Percentiles rank a stretch among this genome's conserved stretches.
Evolutionary conservation across 2,888 invertebrate genomes (phyloP).

Genomic region (Allacma fusca): DNA sequence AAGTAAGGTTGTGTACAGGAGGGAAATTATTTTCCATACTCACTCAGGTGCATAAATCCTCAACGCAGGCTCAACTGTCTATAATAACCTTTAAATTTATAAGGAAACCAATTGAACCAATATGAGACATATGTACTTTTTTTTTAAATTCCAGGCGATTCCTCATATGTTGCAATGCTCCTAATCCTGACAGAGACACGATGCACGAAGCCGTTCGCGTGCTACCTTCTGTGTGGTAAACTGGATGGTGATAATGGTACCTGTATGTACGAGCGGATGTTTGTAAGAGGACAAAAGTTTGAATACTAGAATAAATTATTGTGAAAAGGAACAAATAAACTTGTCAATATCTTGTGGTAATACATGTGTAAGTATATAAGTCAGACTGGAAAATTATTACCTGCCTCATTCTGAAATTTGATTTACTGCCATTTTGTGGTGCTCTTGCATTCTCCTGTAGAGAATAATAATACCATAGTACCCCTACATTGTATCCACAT

Average conservation of each 20-base stretch:
- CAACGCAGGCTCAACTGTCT: too few species aligned
- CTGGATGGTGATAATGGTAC: background rate
- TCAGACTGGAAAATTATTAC: slow-evolving; percentile 23
- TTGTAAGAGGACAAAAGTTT: background rate
- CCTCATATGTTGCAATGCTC: too few species aligned
- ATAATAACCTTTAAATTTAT: too few species aligned
- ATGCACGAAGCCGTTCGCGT: background rate
- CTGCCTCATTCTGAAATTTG: slow-evolving; percentile 17
- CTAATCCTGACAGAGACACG: background rate
- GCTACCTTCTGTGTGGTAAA: background rate
- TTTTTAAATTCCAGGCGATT: too few species aligned
- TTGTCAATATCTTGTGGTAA: background rate
- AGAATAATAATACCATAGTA: background rate
- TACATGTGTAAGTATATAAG: background rate
- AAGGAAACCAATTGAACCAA: too few species aligned
- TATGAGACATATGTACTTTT: too few species aligned
- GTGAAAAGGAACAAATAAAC: background rate
- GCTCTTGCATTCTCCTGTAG: background rate
- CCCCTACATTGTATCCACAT: background rate
- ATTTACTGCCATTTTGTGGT: slow-evolving; percentile 3
- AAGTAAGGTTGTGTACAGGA: too few species aligned
- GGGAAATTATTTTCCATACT: too few species aligned
- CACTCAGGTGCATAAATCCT: too few species aligned
- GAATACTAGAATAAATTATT: slow-evolving; percentile 5
- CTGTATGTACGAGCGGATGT: background rate